Evolutionary conservation across 2,888 invertebrate species (phyloP).

Genomic region (Eucriotettix oculatus): DNA sequence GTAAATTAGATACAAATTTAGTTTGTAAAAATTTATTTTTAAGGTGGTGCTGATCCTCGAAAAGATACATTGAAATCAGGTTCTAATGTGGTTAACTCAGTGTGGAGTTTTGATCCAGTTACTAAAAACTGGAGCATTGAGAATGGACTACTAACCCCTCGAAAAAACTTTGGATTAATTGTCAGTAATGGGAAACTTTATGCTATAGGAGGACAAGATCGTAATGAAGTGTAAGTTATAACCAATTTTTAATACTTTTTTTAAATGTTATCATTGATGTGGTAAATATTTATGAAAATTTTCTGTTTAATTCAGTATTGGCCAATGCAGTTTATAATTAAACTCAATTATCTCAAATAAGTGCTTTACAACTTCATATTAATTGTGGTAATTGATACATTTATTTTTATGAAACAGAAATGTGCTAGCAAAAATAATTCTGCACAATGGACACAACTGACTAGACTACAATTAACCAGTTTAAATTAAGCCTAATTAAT

Average conservation of each 20-base stretch:
- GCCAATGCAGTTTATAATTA: no score
- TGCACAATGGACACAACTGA: no score
- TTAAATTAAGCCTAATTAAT: neutral
- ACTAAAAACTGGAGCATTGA: slow-evolving; percentile 46
- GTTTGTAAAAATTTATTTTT: neutral
- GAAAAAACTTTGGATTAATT: slow-evolving; percentile 54
- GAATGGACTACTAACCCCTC: slow-evolving; percentile 36
- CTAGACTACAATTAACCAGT: no score
- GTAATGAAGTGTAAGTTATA: slow-evolving; percentile 33
- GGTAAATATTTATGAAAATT: no score
- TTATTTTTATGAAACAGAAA: no score
- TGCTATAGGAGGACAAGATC: slow-evolving; percentile 54
- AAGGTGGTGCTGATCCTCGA: slow-evolving; percentile 48
- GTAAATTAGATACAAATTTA: neutral
- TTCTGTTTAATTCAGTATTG: no score
- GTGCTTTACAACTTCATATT: no score
- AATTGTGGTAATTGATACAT: no score
- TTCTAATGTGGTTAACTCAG: slow-evolving; percentile 39
- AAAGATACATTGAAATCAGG: slow-evolving; percentile 38
- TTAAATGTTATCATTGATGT: no score
- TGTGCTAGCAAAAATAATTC: no score
- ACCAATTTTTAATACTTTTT: no score
- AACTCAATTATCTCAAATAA: no score
- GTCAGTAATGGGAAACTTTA: slow-evolving; percentile 46
- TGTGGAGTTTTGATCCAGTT: slow-evolving; percentile 53